Percentiles rank a stretch among this genome's conserved stretches.
phyloP scores from a whole-genome alignment of 2,888 invertebrate genomes.

The Anagyrus pseudococci region DNA sequence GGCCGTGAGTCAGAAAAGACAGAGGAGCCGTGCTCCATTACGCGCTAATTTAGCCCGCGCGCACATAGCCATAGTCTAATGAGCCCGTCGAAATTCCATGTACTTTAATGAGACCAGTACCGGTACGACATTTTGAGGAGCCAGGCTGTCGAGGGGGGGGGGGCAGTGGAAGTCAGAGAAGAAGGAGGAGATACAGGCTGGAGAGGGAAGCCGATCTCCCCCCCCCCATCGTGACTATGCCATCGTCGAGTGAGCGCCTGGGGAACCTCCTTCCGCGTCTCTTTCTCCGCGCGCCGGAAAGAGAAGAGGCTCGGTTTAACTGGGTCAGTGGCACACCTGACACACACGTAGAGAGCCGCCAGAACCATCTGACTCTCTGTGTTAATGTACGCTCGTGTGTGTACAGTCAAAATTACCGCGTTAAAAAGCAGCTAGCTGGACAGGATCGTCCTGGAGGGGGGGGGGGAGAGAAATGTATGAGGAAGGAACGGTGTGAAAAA shows the following conservation, averaged over 20 bases:
- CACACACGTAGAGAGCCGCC: too few species aligned
- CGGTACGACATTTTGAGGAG: conserved; percentile 25
- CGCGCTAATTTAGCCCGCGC: not conserved
- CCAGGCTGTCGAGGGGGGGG: conserved; percentile 15
- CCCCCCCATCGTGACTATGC: conserved; percentile 21
- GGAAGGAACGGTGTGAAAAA: conserved; percentile 1
- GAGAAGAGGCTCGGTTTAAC: conserved; percentile 60
- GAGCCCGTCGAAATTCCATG: conserved; percentile 26
- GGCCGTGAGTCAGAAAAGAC: not conserved
- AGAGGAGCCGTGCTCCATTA: conserved; percentile 3
- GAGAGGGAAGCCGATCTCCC: conserved; percentile 48
- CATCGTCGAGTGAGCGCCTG: conserved; percentile 13
- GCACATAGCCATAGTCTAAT: not conserved
- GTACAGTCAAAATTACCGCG: conserved; percentile 51
- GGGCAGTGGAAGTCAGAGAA: too few species aligned
- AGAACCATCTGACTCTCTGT: conserved; percentile 49
- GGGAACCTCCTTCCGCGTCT: conserved; percentile 33
- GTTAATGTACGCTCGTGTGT: conserved; percentile 49
- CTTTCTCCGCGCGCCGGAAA: conserved; percentile 44
- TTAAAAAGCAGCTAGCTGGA: too few species aligned
- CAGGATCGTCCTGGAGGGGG: too few species aligned
- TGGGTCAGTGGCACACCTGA: conserved; percentile 61
- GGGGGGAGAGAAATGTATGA: not conserved
- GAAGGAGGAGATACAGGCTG: not conserved
- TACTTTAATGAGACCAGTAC: conserved; percentile 30